Evolutionary conservation across 2,113 vertebrate species (phyloP), one percentile per base, ranked within the genome.

Genomic region (Charadrius vociferus): DNA sequence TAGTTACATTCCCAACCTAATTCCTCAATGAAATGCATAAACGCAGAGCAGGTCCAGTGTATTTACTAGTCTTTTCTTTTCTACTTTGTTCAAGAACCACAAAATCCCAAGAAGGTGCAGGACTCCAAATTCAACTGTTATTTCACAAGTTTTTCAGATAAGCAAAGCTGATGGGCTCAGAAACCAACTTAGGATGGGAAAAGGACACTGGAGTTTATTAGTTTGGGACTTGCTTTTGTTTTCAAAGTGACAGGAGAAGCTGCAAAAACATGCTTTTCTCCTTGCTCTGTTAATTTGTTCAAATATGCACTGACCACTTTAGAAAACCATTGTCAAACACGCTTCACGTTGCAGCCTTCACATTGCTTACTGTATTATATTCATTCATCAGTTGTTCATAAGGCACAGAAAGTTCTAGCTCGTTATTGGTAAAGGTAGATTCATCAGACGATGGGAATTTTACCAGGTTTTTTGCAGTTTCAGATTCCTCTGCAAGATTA

Each of bases 321-420:
- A 90, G 78, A 89, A 92, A 94, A 92, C 34, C 62, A 87, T 22
- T 86, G 78, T 63, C 65, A 85, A 75, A 80, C 32, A 50, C 2
- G 6, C n/a, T 91, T 98, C 98, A 98, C 47, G 98, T 98, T 96
- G 97, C 96, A 73, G 95, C 96, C 41, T 98, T 98, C n/a, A 98
- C 99, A 75, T 98, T 98, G 82, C 98, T 98, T 45, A 99, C 98
- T 90, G 99, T 99, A 19, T 98, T 98, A 80, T 99, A 99, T 53
- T 99, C 99, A 53, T 99, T 99, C 68, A 99, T 98, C 14, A 99
- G 98, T 86, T 99, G 98, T 86, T 99, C 99, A 3, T 99, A 99
- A 66, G 99, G 99, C 97, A 98, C 98, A 14, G 98, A 98, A 78
- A 98, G 97, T 81, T 99, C 99, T 0, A 98, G 98, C 67, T 98